Base-by-base conservation (phyloP, 2,113 vertebrate species). In the Perccottus glenii region DNA sequence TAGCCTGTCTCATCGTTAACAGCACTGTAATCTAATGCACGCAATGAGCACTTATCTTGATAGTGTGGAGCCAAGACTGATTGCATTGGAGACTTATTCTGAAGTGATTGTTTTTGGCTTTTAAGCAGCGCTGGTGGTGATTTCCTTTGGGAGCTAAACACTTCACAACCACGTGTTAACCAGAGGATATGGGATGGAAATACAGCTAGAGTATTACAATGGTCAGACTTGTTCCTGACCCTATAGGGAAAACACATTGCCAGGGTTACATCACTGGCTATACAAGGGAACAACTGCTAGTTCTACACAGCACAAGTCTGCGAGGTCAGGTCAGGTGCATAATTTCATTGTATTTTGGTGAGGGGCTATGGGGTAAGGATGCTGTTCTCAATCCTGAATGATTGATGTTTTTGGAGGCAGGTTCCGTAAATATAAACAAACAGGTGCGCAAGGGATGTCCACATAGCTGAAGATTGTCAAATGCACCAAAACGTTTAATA, bases 91-190 rank as follows among this genome's bases (percentile, higher is more conserved):
- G 56, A 16, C 38, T 58, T 43, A 16, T 27, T 58, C 36, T 58
- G 56, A 58, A 58, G 40, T 16, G 56, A 19, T 43, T 66, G 43
- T 47, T 66, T 64, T 44, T 11, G 53, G 6, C 51, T 11, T 56
- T 46, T 38, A 56, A 55, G n/a, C 27, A 19, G 44, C 15, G 15
- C 38, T 36, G 9, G 36, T 9, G 10, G 38, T 19, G 56, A 42
- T 58, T 43, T 43, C 56, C 40, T 15, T 9, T 0, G 56, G 56
- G 56, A 58, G 8, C 15, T 11, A 43, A 58, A 16, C 56, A 40
- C 56, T 42, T 43, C 56, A 58, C 40, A 58, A 58, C 56, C 40
- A 56, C 53, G 33, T 42, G 40, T 43, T 58, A 43, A 58, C 56
- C 14, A 19, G 40, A 43, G 15, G 56, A 43, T 15, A 10, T 43